Evolutionary conservation across 2,888 invertebrate genomes (phyloP).

Genomic region (Troides aeacus): DNA sequence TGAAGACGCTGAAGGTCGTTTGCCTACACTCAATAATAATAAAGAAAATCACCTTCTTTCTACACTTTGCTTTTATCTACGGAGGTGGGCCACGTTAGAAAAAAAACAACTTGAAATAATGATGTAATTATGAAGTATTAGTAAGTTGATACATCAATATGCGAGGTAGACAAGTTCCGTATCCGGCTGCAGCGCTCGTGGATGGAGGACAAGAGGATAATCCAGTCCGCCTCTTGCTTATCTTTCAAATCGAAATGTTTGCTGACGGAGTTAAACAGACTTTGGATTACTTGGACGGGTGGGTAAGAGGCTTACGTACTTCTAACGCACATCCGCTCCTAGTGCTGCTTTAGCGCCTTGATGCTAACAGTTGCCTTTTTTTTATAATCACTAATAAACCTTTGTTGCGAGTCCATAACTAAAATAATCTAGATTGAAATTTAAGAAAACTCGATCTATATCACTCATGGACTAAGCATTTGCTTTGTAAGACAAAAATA

Average conservation of each 20-base stretch:
- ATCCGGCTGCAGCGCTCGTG: slow-evolving; percentile 3
- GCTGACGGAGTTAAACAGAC: slow-evolving; percentile 34
- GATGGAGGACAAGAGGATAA: slow-evolving; percentile 38
- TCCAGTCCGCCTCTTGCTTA: slow-evolving; percentile 38
- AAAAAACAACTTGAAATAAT: too few species aligned
- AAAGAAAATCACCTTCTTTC: too few species aligned
- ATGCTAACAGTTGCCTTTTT: not conserved
- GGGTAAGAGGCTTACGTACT: slow-evolving; percentile 21
- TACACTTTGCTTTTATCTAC: too few species aligned
- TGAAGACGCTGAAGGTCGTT: too few species aligned
- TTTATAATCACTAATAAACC: not conserved
- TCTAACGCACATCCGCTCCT: slow-evolving; percentile 20
- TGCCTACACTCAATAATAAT: too few species aligned
- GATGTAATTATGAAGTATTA: too few species aligned
- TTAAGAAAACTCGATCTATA: too few species aligned
- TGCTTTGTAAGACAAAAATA: too few species aligned
- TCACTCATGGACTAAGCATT: too few species aligned
- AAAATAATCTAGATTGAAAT: too few species aligned
- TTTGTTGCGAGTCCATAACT: not conserved
- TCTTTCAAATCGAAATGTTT: slow-evolving; percentile 50
- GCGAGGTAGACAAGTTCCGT: slow-evolving; percentile 3
- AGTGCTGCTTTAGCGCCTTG: slow-evolving; percentile 15
- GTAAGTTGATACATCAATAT: not conserved
- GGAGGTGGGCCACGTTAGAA: too few species aligned
- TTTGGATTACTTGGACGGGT: slow-evolving; percentile 15